Conservation (phyloP, 2,797 vertebrate species). For the Brachymystax lenok region DNA sequence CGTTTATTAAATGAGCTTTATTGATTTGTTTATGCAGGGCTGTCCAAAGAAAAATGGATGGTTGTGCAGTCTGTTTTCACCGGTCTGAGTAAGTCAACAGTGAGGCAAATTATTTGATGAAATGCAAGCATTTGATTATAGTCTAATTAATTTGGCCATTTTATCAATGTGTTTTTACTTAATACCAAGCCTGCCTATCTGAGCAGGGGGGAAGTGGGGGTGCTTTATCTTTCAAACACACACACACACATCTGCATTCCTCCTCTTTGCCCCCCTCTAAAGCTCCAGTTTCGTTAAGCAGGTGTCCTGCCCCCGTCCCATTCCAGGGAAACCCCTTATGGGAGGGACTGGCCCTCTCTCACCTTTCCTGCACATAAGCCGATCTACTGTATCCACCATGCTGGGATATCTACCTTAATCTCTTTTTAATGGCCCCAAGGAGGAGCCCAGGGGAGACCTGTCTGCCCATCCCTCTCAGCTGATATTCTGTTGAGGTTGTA, state of each 20-base stretch:
- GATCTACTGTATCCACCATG: conserved; percentile 54
- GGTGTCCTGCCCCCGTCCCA: conserved; percentile 51
- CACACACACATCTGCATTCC: conserved; percentile 17
- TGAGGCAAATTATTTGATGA: not conserved
- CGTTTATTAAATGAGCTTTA: conserved; percentile 14
- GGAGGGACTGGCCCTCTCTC: conserved; percentile 47
- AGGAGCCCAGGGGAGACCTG: conserved; percentile 58
- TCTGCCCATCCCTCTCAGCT: conserved; percentile 7
- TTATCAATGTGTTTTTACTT: not conserved
- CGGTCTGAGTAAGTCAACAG: not conserved
- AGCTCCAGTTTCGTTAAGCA: conserved; percentile 43
- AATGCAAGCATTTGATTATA: not conserved
- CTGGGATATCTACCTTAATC: conserved; percentile 74
- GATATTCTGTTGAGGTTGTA: not conserved
- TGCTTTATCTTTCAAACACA: not conserved
- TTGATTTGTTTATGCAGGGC: conserved; percentile 18
- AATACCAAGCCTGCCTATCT: not conserved
- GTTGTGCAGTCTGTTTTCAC: not conserved
- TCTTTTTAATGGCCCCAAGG: conserved; percentile 76
- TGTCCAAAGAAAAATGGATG: not conserved
- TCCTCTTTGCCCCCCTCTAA: not conserved
- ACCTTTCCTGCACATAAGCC: conserved; percentile 71
- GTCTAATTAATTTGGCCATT: not conserved
- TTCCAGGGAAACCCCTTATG: conserved; percentile 25
- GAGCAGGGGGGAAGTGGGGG: not conserved